Percentiles rank a stretch among this genome's conserved stretches.
phyloP scores from a whole-genome alignment of 2,797 vertebrate genomes.

The Dromococcyx pavoninus region DNA sequence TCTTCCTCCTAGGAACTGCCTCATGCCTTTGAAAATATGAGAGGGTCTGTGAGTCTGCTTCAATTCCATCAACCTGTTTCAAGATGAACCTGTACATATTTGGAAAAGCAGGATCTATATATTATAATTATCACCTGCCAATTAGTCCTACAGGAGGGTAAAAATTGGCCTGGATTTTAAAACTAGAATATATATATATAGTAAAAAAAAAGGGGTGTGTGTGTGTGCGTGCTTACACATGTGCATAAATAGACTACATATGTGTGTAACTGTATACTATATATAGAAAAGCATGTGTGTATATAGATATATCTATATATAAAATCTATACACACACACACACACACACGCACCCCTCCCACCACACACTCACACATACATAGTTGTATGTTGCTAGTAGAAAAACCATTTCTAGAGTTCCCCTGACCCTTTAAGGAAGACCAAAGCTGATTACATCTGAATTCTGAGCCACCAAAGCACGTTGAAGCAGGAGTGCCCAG shows the following conservation, averaged over 20 bases:
- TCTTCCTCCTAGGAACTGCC: conserved; percentile 19
- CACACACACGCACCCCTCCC: neutral
- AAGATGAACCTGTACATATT: conserved; percentile 15
- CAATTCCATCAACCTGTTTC: neutral
- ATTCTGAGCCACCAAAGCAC: conserved; percentile 53
- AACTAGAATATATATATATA: conserved; percentile 29
- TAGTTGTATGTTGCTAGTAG: conserved; percentile 11
- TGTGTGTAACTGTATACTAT: conserved; percentile 15
- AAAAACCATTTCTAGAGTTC: conserved; percentile 50
- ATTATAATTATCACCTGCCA: neutral
- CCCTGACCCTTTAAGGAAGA: conserved; percentile 69
- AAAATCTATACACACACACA: conserved; percentile 39
- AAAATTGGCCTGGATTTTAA: conserved; percentile 12
- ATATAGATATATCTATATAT: conserved; percentile 19
- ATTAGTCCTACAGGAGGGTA: conserved; percentile 15
- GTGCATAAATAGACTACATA: conserved; percentile 37
- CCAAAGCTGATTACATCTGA: conserved; percentile 58
- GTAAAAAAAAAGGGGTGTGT: neutral
- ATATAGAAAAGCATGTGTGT: conserved; percentile 51
- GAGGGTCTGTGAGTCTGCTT: conserved; percentile 11
- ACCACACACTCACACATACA: conserved; percentile 23
- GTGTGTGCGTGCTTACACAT: conserved; percentile 28
- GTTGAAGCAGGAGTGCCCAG: conserved; percentile 49
- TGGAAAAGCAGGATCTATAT: conserved; percentile 42
- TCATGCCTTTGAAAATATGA: neutral